These are phyloP conservation scores for Stercorarius parasiticus DNA, from an alignment of 2,113 vertebrate genomes.

Conservation along the genomic window DNA sequence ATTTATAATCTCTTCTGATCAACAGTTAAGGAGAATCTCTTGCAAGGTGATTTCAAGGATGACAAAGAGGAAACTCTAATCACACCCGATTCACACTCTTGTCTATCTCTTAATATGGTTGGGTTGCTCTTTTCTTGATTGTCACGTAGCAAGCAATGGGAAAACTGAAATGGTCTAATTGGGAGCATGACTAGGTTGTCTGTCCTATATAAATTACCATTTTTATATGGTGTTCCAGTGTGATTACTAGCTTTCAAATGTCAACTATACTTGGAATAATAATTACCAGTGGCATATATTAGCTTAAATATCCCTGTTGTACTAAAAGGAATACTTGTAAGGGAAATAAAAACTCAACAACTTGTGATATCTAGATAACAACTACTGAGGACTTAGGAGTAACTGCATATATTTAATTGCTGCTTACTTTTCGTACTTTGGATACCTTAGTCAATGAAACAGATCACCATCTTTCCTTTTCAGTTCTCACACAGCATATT, in stretches of 20 bases:
- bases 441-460: background rate
- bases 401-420: background rate
- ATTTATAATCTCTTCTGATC: background rate
- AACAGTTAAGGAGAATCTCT: background rate
- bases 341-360: background rate
- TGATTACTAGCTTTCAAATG: background rate
- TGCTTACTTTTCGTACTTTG: background rate
- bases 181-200: background rate
- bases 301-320: background rate
- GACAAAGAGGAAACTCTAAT: background rate
- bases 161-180: background rate
- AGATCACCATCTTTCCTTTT: background rate
- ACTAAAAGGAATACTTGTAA: background rate
- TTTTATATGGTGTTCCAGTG: background rate
- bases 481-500: background rate
- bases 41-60: background rate
- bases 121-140: background rate
- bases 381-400: background rate
- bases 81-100: background rate
- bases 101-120: background rate
- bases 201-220: background rate
- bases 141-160: background rate
- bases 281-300: background rate
- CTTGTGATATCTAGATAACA: background rate
- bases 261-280: background rate